Evolutionary conservation across 1,140 invertebrate genomes (phyloP).

Genomic region (Pseudobourletiella spinata): DNA sequence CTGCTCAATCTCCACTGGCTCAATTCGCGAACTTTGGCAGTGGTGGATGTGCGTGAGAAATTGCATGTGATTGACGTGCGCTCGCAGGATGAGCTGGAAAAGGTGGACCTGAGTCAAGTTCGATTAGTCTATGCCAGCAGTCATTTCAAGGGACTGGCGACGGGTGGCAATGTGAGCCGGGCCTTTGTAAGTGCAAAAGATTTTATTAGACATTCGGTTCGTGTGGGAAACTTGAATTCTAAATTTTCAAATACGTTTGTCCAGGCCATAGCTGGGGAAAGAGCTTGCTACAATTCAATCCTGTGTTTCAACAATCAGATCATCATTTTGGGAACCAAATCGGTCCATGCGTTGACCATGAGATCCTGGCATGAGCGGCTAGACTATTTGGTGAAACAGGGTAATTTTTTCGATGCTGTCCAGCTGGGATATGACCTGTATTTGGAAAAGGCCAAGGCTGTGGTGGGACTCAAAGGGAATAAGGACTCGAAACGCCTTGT

Average conservation of each 20-base stretch:
- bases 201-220: no score
- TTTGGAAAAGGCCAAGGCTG: conserved; percentile 58
- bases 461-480: conserved; percentile 51
- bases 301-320: conserved; percentile 70
- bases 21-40: conserved; percentile 71
- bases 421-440: conserved; percentile 58
- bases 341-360: conserved; percentile 68
- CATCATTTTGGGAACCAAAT: conserved; percentile 71
- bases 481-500: conserved; percentile 50
- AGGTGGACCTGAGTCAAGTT: conserved; percentile 68
- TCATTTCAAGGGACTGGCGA: conserved; percentile 77
- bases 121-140: conserved; percentile 83
- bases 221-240: no score
- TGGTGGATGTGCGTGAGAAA: conserved; percentile 75
- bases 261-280: conserved; percentile 69
- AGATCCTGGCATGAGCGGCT: conserved; percentile 72
- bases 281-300: conserved; percentile 83
- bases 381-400: conserved; percentile 57
- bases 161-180: conserved; percentile 66
- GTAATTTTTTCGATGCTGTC: conserved; percentile 54
- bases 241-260: no score
- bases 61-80: conserved; percentile 81
- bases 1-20: conserved; percentile 76
- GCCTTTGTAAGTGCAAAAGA: conserved; percentile 48
- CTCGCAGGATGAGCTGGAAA: conserved; percentile 72